A percentile compares a stretch with the other conserved stretches of the same genome.
Conservation (phyloP, 2,888 invertebrate genomes). For the Pyrocoelia pectoralis region DNA sequence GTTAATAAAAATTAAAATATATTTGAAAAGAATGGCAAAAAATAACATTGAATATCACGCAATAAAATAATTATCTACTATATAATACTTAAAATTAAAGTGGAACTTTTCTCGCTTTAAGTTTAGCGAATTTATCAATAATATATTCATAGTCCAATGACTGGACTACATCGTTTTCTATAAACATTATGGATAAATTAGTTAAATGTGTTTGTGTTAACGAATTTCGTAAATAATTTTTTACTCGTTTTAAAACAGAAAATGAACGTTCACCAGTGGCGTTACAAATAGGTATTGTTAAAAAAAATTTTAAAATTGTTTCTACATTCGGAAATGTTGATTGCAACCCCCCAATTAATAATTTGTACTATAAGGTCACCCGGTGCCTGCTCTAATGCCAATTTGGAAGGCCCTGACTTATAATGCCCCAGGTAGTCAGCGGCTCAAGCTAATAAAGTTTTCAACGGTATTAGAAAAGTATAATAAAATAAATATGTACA, state of each 20-base stretch:
- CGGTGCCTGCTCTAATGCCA: no score
- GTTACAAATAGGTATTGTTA: constrained; percentile 8
- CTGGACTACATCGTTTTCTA: neutral
- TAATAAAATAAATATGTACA: no score
- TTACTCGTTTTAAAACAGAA: neutral
- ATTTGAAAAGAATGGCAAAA: no score
- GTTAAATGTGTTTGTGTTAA: neutral
- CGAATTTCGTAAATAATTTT: constrained; percentile 13
- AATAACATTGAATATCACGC: no score
- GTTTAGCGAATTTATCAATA: no score
- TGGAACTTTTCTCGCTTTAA: no score
- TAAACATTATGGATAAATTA: neutral
- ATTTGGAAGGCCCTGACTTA: no score
- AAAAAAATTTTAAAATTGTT: constrained; percentile 11
- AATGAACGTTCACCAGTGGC: neutral
- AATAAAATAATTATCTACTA: no score
- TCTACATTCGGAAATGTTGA: constrained; percentile 11
- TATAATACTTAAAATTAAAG: neutral
- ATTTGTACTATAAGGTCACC: no score
- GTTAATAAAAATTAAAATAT: neutral
- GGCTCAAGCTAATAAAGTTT: no score
- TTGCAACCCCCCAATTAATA: constrained; percentile 1
- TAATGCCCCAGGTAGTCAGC: no score
- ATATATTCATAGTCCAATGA: neutral
- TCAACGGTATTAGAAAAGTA: no score